A percentile compares a stretch with the other conserved stretches of the same genome.
Conservation (phyloP, 1,140 invertebrate species). For the Drosophila truncata region DNA sequence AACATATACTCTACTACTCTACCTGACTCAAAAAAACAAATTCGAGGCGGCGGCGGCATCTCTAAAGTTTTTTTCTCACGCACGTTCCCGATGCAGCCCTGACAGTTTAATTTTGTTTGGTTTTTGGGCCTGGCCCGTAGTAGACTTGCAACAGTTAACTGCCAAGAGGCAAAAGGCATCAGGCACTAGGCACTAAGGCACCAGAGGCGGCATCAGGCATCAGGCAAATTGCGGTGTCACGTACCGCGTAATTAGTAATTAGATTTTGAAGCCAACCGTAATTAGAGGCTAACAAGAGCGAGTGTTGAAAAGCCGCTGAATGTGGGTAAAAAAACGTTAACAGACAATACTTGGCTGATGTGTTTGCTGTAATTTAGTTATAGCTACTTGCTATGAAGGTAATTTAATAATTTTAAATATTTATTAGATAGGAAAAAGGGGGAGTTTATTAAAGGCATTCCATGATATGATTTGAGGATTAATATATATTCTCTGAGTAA, state of each 20-base stretch:
- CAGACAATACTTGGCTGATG: slow-evolving; percentile 3
- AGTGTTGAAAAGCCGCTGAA: slow-evolving; percentile 37
- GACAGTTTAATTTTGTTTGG: slow-evolving; percentile 62
- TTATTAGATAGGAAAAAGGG: neutral
- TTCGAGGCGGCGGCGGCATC: slow-evolving; percentile 53
- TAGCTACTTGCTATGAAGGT: slow-evolving; percentile 1
- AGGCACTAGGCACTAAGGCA: neutral
- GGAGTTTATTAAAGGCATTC: neutral
- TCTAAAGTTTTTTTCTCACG: slow-evolving; percentile 74
- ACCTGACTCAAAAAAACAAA: slow-evolving; percentile 49
- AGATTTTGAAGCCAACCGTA: slow-evolving; percentile 61
- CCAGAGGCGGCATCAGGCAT: slow-evolving; percentile 3
- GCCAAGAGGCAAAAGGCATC: slow-evolving; percentile 10
- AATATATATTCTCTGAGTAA: neutral
- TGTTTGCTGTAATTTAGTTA: neutral
- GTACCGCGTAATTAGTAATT: slow-evolving; percentile 53
- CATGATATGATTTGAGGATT: neutral
- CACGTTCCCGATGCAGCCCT: slow-evolving; percentile 73
- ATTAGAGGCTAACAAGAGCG: slow-evolving; percentile 60
- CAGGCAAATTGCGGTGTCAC: slow-evolving; percentile 60
- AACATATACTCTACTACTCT: slow-evolving; percentile 27
- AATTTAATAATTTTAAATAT: slow-evolving; percentile 2
- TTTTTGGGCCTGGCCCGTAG: slow-evolving; percentile 60
- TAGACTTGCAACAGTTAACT: slow-evolving; percentile 20
- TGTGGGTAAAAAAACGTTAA: slow-evolving; percentile 1